Conservation (phyloP, 2,113 vertebrate genomes). For the Oryzias woworae region DNA sequence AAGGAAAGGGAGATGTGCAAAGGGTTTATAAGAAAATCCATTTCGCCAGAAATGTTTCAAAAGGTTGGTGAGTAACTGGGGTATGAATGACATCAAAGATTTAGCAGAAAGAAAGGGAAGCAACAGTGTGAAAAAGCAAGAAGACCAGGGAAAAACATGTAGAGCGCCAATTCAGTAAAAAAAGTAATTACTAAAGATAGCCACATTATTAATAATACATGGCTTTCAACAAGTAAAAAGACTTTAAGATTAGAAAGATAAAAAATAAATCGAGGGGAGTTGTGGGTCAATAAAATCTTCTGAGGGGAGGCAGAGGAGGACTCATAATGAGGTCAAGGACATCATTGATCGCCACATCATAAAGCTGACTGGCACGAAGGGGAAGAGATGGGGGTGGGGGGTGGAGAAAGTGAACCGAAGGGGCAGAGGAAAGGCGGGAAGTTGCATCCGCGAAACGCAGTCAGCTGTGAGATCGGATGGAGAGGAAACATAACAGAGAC, state of each 20-base stretch:
- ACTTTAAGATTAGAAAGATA: constrained; percentile 15
- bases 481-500: constrained; percentile 2
- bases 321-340: constrained; percentile 74
- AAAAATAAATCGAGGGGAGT: constrained; percentile 39
- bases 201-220: constrained; percentile 29
- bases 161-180: constrained; percentile 10
- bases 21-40: constrained; percentile 19
- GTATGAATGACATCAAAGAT: constrained; percentile 2
- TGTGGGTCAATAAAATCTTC: constrained; percentile 70
- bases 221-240: constrained; percentile 26
- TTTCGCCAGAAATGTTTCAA: constrained; percentile 7
- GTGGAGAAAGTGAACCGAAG: constrained; percentile 7
- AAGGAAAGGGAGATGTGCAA: constrained; percentile 1
- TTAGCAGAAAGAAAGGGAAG: constrained; percentile 5
- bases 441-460: constrained; percentile 34
- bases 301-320: constrained; percentile 54
- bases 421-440: constrained; percentile 30
- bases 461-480: constrained; percentile 12
- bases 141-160: constrained; percentile 12
- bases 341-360: constrained; percentile 67
- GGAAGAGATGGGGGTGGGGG: constrained; percentile 5
- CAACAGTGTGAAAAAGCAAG: constrained; percentile 13
- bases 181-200: constrained; percentile 24
- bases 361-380: constrained; percentile 57
- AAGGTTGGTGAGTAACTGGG: background rate